These are phyloP conservation scores for Patella depressa DNA, from an alignment of 2,888 invertebrate species.

Conservation along the genomic window DNA sequence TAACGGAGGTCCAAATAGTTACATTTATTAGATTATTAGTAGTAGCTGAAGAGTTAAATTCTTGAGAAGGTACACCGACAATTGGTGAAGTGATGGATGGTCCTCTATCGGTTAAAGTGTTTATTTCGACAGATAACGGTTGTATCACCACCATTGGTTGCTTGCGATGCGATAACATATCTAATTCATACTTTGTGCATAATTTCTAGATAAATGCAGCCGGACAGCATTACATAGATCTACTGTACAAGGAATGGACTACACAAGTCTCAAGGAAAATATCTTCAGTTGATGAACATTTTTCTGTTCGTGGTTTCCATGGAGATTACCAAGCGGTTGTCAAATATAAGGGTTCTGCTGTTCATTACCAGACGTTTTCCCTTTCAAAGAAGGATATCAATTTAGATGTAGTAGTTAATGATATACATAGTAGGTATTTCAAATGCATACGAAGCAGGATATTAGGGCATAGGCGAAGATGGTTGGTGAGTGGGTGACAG, in stretches of 20 bases:
- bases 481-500: no score
- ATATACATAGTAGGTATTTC: not conserved
- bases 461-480: not conserved
- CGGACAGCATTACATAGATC: slow-evolving; percentile 33
- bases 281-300: slow-evolving; percentile 20
- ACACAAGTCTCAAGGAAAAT: slow-evolving; percentile 33
- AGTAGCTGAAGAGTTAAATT: no score
- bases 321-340: slow-evolving; percentile 41
- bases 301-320: slow-evolving; percentile 37
- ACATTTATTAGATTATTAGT: no score
- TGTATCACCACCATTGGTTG: no score
- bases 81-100: no score
- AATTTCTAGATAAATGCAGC: slow-evolving; percentile 34
- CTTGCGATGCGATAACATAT: no score
- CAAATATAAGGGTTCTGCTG: slow-evolving; percentile 31
- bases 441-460: not conserved
- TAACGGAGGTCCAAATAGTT: no score
- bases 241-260: slow-evolving; percentile 41
- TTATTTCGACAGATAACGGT: no score
- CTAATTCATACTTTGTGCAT: not conserved
- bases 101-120: no score
- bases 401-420: slow-evolving; percentile 10
- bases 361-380: slow-evolving; percentile 24
- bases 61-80: no score
- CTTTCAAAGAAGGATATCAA: slow-evolving; percentile 13